phyloP scores from a whole-genome alignment of 2,113 vertebrate genomes.

The Sorex araneus region DNA sequence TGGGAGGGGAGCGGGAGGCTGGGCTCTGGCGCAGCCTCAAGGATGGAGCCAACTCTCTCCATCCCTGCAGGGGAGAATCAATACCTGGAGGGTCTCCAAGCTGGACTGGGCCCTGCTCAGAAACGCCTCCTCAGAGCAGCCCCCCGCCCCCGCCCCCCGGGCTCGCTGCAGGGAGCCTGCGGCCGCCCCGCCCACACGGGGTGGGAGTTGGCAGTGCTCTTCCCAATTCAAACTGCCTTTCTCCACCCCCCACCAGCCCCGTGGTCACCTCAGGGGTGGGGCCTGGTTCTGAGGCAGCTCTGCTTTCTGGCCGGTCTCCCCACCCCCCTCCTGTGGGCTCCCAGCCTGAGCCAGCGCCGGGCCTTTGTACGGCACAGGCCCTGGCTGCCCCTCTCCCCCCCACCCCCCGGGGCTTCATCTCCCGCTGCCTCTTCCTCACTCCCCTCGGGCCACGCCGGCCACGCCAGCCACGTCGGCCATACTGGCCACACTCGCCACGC shows the following conservation, averaged over 20 bases:
- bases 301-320: background rate
- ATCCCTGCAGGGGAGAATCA: slow-evolving; percentile 81
- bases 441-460: background rate
- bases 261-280: too few relatives aligned
- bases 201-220: background rate
- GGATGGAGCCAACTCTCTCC: slow-evolving; percentile 85
- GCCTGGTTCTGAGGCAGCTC: too few relatives aligned
- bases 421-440: background rate
- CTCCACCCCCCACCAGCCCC: too few relatives aligned
- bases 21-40: slow-evolving; percentile 81
- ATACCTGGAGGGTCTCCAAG: slow-evolving; percentile 80
- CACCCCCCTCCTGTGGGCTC: fast-evolving
- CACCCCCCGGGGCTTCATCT: background rate
- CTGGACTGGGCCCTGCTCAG: slow-evolving; percentile 75
- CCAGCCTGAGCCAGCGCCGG: background rate
- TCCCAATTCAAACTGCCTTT: background rate
- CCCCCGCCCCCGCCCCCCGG: background rate
- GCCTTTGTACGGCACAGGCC: background rate
- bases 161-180: background rate
- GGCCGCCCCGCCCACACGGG: background rate
- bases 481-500: too few relatives aligned
- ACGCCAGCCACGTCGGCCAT: background rate
- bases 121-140: background rate
- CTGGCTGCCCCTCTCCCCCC: fast-evolving
- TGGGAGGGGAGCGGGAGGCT: slow-evolving; percentile 33